phyloP scores from a whole-genome alignment of 1,140 invertebrate genomes.

The Ceratoteleas bidentatus region DNA sequence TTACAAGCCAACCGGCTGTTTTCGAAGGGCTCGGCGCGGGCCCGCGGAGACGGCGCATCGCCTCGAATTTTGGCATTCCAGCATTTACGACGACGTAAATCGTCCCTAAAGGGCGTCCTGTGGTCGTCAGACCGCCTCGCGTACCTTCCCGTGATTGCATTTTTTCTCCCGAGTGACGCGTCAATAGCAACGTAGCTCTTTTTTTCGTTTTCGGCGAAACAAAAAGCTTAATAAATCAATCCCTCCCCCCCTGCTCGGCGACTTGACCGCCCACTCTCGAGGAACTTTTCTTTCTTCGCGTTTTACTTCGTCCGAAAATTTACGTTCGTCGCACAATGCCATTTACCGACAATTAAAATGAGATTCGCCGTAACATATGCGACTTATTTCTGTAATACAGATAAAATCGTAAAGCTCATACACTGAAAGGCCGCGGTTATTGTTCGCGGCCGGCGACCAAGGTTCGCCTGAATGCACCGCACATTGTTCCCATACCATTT shows the following conservation, averaged over 20 bases:
- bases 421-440: constrained; percentile 53
- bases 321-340: not conserved
- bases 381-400: constrained; percentile 23
- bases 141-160: constrained; percentile 50
- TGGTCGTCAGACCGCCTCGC: constrained; percentile 22
- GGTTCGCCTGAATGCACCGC: constrained; percentile 9
- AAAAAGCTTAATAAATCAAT: constrained; percentile 36
- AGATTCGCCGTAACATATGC: constrained; percentile 5
- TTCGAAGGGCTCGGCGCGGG: constrained; percentile 47
- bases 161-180: constrained; percentile 18
- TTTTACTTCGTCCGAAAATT: not conserved
- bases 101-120: constrained; percentile 58
- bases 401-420: constrained; percentile 59
- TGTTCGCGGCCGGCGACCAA: constrained; percentile 38
- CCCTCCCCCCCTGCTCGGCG: not conserved
- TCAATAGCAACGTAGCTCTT: constrained; percentile 17
- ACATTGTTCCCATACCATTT: constrained; percentile 59
- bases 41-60: constrained; percentile 56
- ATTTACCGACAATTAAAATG: constrained; percentile 23
- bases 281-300: constrained; percentile 1
- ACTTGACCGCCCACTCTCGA: no score
- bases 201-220: not conserved
- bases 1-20: constrained; percentile 69
- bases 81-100: constrained; percentile 71
- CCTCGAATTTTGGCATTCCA: constrained; percentile 70